Base-by-base conservation (phyloP, 2,888 invertebrate genomes). In the Drosophila borborema region DNA sequence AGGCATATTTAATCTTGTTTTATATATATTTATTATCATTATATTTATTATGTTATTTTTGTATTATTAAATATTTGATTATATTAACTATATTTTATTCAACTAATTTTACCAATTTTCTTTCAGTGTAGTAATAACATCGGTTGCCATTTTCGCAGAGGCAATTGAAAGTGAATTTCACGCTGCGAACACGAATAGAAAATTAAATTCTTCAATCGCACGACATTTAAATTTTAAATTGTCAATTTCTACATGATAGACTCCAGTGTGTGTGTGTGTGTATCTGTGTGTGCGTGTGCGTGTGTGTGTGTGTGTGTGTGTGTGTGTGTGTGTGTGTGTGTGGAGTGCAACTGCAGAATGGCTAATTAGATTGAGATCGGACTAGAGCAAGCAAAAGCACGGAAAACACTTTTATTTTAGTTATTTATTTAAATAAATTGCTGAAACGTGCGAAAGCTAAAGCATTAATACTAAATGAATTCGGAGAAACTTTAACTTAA, bases 181-280 rank as follows among this genome's bases (percentile, higher is more conserved):
- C 60, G 74, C 53, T 80, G 77, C 65, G 54, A 72, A 31, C 72
- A 69, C 71, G 60, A 85, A 81, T 72, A 82, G 86, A 91, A 92
- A 92, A 92, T 91, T 82, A 90, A 91, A 91, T 91, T 92, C 91
- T 89, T 89, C 82, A 89, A 91, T 92, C 85, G 89, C 89, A 87
- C 90, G 89, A 89, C 91, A 90, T 91, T 91, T 91, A 89, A 89
- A 90, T 91, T 86, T 89, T 83, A 84, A 88, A 90, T 74, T 84
- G 90, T 78, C 88, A 76, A 72, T 68, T 69, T 49, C n/a, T 59
- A 28, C 62, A 64, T 45, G 23, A 23, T 46, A 23, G 3, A 46
- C 14, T 16, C 45, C 18, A 43, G 2, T 55, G 34, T 51, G 49
- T 38, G 45, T 46, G 45, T 49, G 41, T 31, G 28, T 63, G 23